Base-by-base conservation (phyloP, 2,797 vertebrate species). In the Phaenicophaeus curvirostris region DNA sequence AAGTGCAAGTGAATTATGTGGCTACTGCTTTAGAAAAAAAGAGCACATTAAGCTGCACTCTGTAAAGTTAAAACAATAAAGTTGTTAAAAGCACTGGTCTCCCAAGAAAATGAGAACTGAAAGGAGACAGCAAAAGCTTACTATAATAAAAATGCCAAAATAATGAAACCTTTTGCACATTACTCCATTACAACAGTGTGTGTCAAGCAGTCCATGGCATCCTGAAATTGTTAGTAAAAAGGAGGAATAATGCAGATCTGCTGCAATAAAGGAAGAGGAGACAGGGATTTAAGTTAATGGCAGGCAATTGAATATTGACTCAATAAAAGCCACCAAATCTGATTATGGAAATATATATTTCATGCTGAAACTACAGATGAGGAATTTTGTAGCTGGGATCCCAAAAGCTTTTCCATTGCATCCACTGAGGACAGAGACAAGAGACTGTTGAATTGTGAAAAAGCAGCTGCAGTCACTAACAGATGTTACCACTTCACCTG, bases 11-110 rank as follows among this genome's bases (percentile, higher is more conserved):
- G 44, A 96, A 54, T 74, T 93, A 90, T 37, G 33, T 68, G 31
- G 68, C 53, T 87, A 39, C 41, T 85, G 87, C 39, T 85, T 78
- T 61, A 61, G 31, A 31, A 44, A 74, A 74, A 62, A 82, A 27
- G 17, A 39, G 63, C 8, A 27, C 61, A 74, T 89, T 94, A 87
- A 91, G n/a, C 37, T 89, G 15, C 62, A 78, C 33, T 88, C 42
- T 72, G 58, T 57, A 85, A 87, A 89, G 68, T 55, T 37, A 62
- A 89, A 87, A 83, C 57, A 94, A 82, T 90, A 86, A 90, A 85
- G 41, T 61, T 55, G 46, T 74, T 95, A 83, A 89, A 92, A 83
- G 8, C 41, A 71, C n/a, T 46, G 44, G 42, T 41, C 37, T 85
- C 16, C 11, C 50, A 92, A 74, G 81, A 74, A 94, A 85, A 83